These are phyloP conservation scores for Xylota segnis DNA, from an alignment of 2,888 invertebrate species.

Conservation along the genomic window DNA sequence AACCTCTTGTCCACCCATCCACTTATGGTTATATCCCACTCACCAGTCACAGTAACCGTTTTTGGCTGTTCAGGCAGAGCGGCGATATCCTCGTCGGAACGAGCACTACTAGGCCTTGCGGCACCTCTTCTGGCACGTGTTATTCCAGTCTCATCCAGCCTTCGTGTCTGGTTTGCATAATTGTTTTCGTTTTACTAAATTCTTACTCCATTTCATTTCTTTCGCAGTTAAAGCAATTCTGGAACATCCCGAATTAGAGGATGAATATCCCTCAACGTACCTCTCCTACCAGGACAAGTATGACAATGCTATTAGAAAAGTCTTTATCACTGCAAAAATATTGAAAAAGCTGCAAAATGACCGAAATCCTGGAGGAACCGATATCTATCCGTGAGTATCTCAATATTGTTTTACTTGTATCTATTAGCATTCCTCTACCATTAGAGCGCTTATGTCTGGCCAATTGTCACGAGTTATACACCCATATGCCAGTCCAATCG, in stretches of 20 bases:
- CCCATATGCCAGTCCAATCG: conserved; percentile 81
- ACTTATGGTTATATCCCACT: no score
- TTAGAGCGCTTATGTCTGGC: background rate
- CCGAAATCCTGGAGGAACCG: conserved; percentile 83
- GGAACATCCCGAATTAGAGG: conserved; percentile 49
- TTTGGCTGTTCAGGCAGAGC: no score
- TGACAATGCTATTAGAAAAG: conserved; percentile 31
- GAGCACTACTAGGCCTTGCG: no score
- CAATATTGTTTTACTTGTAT: background rate
- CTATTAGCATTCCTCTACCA: no score
- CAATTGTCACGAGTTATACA: conserved; percentile 54
- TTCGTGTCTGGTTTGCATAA: no score
- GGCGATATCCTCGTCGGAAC: no score
- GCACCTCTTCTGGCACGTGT: no score
- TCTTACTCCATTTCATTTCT: background rate
- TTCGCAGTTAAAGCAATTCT: conserved; percentile 19
- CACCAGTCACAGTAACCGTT: no score
- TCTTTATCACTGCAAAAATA: conserved; percentile 86
- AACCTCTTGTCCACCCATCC: no score
- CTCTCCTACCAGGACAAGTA: conserved; percentile 58
- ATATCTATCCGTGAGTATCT: conserved; percentile 45
- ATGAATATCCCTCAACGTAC: conserved; percentile 36
- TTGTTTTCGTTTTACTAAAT: no score
- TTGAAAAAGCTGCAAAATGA: conserved; percentile 88
- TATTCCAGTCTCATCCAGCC: no score